Conservation (phyloP, 2,113 vertebrate species). For the Pangasianodon gigas region DNA sequence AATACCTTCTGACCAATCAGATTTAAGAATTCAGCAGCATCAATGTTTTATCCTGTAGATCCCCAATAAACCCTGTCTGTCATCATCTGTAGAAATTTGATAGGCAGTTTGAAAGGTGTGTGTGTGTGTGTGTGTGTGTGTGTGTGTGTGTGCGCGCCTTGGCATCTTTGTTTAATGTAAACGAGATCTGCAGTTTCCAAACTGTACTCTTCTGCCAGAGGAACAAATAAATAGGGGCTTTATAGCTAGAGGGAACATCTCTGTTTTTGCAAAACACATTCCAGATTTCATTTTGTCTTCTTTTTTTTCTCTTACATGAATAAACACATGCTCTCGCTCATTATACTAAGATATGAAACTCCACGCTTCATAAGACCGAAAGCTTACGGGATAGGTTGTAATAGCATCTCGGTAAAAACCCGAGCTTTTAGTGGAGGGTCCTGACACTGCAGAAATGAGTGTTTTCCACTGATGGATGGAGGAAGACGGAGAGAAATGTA, state of each 20-base stretch:
- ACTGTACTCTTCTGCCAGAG: not conserved
- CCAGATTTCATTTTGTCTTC: not conserved
- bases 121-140: not conserved
- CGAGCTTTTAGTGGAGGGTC: not conserved
- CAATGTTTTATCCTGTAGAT: not conserved
- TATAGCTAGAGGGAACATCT: not conserved
- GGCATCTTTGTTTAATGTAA: constrained; percentile 6
- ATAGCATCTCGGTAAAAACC: not conserved
- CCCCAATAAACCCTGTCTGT: not conserved
- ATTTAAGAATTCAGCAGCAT: not conserved
- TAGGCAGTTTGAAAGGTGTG: not conserved
- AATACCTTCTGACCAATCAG: not conserved
- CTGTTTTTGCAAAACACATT: not conserved
- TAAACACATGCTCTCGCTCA: not conserved
- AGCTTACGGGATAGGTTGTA: not conserved
- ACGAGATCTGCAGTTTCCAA: not conserved
- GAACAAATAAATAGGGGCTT: not conserved
- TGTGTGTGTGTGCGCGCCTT: no score
- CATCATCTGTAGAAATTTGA: not conserved
- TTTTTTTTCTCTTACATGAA: not conserved
- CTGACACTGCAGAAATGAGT: not conserved
- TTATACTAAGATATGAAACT: not conserved
- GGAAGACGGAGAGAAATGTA: not conserved
- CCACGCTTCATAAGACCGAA: not conserved
- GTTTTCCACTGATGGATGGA: not conserved